Evolutionary conservation across 1,140 invertebrate genomes (phyloP), one percentile per base, ranked within the genome.

Genomic region (Meloidogyne chitwoodi): DNA sequence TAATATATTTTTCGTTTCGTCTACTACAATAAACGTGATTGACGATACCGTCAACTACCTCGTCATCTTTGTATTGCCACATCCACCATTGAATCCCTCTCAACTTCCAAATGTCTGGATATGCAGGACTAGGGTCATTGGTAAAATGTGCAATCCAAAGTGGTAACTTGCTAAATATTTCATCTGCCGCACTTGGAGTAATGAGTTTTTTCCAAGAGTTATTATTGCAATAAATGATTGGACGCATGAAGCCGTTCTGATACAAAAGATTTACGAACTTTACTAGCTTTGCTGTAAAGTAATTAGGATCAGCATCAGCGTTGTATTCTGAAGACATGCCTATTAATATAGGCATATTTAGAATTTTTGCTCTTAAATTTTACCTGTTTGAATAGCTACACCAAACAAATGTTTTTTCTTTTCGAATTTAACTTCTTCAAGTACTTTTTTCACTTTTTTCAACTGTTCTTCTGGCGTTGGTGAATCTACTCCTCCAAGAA

Each of bases 81-180:
- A 68, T 68, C 66, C 66, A 68, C 66, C 66, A 68, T 68, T 68
- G 66, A 68, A 68, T 68, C 27, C 66, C 66, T 10, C 38, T 68
- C 10, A 22, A 31, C 10, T 68, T 68, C 66, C 66, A 68, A 68
- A 10, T 68, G 10, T 68, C 66, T 41, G 66, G 66, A 68, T 68
- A 68, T n/a, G 4, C 66, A 29, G 66, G 66, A 68, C 10, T 24
- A 3, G 66, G 66, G 8, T 68, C 38, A 3, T 68, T 26, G 10
- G 66, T 68, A 26, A 2, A 68, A 68, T 29, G 27, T 2, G 66
- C 66, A 68, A 68, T 68, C 66, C 66, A 68, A 2, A 68, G 10
- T 3, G 66, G 66, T 26, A 68, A 68, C 10, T 68, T 68, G 10
- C 66, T 68, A 29, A 68, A 68, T 29, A 3, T 19, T 41, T 68